These are phyloP conservation scores for Aphelenchoides avenae DNA, from an alignment of 1,140 invertebrate genomes.

Conservation along the genomic window DNA sequence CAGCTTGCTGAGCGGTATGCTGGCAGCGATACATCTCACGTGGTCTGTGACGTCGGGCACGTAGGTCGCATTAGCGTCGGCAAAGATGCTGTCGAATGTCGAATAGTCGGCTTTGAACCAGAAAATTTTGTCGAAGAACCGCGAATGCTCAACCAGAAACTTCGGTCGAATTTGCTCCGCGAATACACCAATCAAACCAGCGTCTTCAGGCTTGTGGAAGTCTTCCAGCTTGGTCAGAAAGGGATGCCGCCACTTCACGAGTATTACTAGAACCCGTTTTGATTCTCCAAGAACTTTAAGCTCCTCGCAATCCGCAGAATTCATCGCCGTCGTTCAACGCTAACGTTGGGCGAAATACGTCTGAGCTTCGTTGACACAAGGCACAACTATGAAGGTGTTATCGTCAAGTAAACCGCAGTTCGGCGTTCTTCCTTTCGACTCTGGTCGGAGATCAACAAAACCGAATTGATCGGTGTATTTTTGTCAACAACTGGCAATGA, in stretches of 20 bases:
- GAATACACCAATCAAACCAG: conserved; percentile 20
- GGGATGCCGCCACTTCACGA: conserved; percentile 28
- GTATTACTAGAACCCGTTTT: conserved; percentile 17
- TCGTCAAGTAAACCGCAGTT: too few species aligned
- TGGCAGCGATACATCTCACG: background rate
- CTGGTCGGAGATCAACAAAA: too few species aligned
- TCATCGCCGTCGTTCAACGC: too few species aligned
- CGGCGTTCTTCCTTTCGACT: too few species aligned
- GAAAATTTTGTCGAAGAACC: conserved; percentile 18
- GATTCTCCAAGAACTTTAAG: too few species aligned
- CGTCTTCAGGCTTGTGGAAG: conserved; percentile 24
- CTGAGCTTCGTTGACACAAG: too few species aligned
- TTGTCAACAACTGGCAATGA: too few species aligned
- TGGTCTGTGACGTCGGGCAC: conserved; percentile 4
- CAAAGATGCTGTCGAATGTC: conserved; percentile 2
- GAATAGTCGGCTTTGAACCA: conserved; percentile 24
- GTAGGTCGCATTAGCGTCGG: conserved; percentile 3
- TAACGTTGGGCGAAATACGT: too few species aligned
- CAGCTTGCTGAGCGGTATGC: background rate
- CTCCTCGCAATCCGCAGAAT: too few species aligned
- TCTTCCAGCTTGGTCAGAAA: conserved; percentile 28
- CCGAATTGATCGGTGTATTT: too few species aligned
- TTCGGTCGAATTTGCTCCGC: conserved; percentile 8
- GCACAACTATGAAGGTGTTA: too few species aligned
- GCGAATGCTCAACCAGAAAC: conserved; percentile 4